Percentiles rank a stretch among this genome's conserved stretches.
Conservation (phyloP, 2,113 vertebrate genomes). For the Pedionomus torquatus region DNA sequence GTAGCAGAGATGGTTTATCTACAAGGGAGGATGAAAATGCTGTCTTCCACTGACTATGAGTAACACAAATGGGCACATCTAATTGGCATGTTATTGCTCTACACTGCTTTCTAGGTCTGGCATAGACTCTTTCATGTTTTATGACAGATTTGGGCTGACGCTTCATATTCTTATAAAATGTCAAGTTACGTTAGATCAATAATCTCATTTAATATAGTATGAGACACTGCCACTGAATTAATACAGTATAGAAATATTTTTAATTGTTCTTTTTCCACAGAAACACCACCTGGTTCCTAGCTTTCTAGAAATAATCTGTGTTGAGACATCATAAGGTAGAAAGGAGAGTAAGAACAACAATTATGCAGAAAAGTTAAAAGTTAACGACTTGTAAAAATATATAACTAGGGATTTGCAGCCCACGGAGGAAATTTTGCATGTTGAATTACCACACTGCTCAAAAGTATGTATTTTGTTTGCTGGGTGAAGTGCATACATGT, state of each 20-base stretch:
- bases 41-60: background rate
- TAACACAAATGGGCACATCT: background rate
- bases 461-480: background rate
- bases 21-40: background rate
- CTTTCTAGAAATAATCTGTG: background rate
- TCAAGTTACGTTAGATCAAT: background rate
- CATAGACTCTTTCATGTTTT: background rate
- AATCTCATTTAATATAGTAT: background rate
- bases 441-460: background rate
- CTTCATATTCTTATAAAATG: background rate
- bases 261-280: background rate
- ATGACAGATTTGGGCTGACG: background rate
- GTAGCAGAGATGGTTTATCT: background rate
- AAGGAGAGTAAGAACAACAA: background rate
- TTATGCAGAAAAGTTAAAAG: background rate
- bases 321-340: background rate
- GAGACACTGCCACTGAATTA: background rate
- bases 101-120: background rate
- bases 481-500: background rate
- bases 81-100: background rate
- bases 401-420: background rate
- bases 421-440: background rate
- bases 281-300: background rate
- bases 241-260: background rate
- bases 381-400: background rate